Conservation (phyloP, 1,140 invertebrate genomes). For the Cotesia chilonis region DNA sequence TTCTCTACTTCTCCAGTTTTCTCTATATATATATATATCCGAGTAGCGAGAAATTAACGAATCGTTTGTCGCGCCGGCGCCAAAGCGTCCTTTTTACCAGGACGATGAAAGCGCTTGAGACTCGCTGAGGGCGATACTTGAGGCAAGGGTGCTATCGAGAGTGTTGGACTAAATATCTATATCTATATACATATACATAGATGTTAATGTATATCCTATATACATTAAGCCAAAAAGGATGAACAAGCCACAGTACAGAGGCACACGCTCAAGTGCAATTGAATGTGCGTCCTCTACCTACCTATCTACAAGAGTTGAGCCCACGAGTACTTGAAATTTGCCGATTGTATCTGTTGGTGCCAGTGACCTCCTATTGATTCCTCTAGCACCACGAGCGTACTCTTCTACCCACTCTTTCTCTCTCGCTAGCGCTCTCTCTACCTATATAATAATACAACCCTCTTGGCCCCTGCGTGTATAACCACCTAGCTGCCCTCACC, state of each 20-base stretch:
- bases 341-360: conserved; percentile 64
- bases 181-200: not conserved
- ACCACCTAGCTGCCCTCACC: conserved; percentile 19
- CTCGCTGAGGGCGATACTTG: conserved; percentile 14
- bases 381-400: conserved; percentile 39
- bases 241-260: conserved; percentile 23
- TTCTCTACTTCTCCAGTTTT: no score
- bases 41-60: conserved; percentile 25
- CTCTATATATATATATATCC: no score
- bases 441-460: no score
- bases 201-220: no score
- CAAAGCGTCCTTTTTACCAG: conserved; percentile 15
- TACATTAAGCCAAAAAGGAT: not conserved
- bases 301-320: conserved; percentile 12
- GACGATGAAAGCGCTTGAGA: conserved; percentile 27
- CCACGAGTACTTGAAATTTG: conserved; percentile 53
- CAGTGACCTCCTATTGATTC: conserved; percentile 66
- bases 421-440: not conserved
- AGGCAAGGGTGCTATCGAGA: conserved; percentile 21
- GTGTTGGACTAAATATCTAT: not conserved
- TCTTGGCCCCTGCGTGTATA: no score
- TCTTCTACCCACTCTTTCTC: conserved; percentile 23
- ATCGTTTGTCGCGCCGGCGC: conserved; percentile 21
- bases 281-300: conserved; percentile 28
- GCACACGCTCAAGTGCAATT: conserved; percentile 14